Evolutionary conservation across 37 sponge, comb jelly and placozoan genomes (phyloP).

Genomic region (Ianthella basta): DNA sequence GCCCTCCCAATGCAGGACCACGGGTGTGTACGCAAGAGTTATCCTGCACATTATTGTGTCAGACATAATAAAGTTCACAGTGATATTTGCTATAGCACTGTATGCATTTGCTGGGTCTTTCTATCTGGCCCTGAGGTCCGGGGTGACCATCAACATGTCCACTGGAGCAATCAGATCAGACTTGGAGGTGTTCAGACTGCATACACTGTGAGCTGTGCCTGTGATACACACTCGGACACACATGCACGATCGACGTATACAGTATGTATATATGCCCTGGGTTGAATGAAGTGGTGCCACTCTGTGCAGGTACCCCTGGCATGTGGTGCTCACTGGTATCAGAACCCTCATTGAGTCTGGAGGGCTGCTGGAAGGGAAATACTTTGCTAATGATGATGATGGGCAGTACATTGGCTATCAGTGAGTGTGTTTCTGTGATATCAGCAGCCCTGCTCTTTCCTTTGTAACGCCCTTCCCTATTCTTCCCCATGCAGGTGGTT

Average conservation of each 20-base stretch:
- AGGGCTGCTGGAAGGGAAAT: background rate
- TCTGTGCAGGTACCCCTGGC: slow-evolving; percentile 27
- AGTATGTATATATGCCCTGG: too few relatives aligned
- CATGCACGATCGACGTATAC: too few relatives aligned
- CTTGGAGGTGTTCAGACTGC: background rate
- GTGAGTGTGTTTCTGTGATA: background rate
- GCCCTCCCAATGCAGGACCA: too few relatives aligned
- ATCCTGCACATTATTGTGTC: background rate
- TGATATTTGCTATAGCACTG: background rate
- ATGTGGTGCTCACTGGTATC: slow-evolving; percentile 12
- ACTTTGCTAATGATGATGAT: slow-evolving; percentile 12
- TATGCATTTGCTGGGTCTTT: slow-evolving; percentile 1
- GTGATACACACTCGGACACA: too few relatives aligned
- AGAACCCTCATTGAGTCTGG: background rate
- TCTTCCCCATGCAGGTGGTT: slow-evolving; percentile 9
- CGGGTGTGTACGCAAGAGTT: too few relatives aligned
- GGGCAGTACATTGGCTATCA: slow-evolving; percentile 16
- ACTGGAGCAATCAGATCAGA: slow-evolving; percentile 6
- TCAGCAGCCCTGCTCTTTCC: too few relatives aligned
- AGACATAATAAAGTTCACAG: background rate
- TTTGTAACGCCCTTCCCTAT: too few relatives aligned
- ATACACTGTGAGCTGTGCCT: slow-evolving; percentile 1
- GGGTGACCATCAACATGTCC: background rate
- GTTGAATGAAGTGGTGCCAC: background rate
- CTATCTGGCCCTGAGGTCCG: slow-evolving; percentile 28